Evolutionary conservation across 92 coral and sea anemone species (phyloP), one percentile per base, ranked within the genome.

Genomic region (Palythoa caribaeorum): DNA sequence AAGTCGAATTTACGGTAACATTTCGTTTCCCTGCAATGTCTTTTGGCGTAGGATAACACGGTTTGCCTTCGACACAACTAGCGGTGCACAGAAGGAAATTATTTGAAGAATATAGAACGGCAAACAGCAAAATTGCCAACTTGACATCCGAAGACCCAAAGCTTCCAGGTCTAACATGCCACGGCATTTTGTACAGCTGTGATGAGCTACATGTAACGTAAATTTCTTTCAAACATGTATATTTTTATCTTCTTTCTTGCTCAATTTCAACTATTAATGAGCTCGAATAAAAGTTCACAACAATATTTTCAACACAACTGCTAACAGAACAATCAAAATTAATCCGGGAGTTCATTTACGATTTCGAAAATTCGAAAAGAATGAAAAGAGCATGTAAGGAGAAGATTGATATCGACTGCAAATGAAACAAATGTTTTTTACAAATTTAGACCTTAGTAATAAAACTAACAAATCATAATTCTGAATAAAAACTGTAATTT

Each of bases 1-100:
- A 97, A 48, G 99, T 97, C 48, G 99, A 97, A 84, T 93, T 97
- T 79, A 94, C 94, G 21, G 93, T 94, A n/a, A 94, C 92, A 28
- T 76, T 89, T 83, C 72, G 91, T 60, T 73, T 52, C 13, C 79
- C 60, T 9, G 93, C 75, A 76, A 95, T 90, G 62, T 95, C 96
- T 16, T 47, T 7, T 36, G 92, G 79, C 9, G 92, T 38, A 55
- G 96, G 96, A 69, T 84, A 92, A 69, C 98, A 95, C 19, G 95
- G 93, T 38, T 9, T 81, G 36, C 96, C 96, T 51, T n/a, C 8
- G 78, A 36, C 71, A 75, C 98, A 93, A 16, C 72, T 47, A 36
- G 54, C 80, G 40, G 87, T 89, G 16, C 93, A 69, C 13, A 73
- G 92, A 7, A 91, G 92, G 65, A 80, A 48, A 60, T 87, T 40